Evolutionary conservation across 2,888 invertebrate genomes (phyloP).

Genomic region (Disparrhopalites patrizii): DNA sequence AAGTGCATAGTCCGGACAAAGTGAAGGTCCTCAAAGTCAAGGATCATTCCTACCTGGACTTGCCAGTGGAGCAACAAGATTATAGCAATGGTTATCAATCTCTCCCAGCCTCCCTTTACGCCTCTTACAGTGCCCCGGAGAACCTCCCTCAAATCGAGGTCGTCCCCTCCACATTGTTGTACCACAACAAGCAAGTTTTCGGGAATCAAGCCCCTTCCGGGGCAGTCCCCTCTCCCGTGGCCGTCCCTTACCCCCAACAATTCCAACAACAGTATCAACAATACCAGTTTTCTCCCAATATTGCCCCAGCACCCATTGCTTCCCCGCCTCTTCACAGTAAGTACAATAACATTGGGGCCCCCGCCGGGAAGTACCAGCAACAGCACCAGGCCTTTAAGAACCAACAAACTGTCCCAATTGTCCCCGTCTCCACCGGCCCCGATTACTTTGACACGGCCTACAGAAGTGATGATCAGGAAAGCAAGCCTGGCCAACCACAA

Average conservation of each 20-base stretch:
- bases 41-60: constrained; percentile 9
- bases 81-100: background rate
- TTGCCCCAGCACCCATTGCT: constrained; percentile 5
- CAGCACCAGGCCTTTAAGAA: background rate
- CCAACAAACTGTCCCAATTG: constrained; percentile 23
- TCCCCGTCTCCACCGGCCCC: constrained; percentile 34
- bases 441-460: constrained; percentile 41
- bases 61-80: background rate
- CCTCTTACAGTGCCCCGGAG: background rate
- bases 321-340: constrained; percentile 7
- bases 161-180: constrained; percentile 40
- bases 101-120: constrained; percentile 9
- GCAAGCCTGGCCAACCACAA: background rate
- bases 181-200: constrained; percentile 39
- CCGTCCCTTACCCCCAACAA: background rate
- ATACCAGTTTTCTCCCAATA: background rate
- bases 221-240: background rate
- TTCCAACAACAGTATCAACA: constrained; percentile 3
- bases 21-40: background rate
- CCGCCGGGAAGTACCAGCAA: background rate
- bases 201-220: constrained; percentile 13
- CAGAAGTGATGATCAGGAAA: background rate
- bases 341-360: background rate
- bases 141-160: constrained; percentile 36
- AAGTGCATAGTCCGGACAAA: constrained; percentile 2